Evolutionary conservation across 2,888 invertebrate genomes (phyloP).

Genomic region (Drosophila leonis): DNA sequence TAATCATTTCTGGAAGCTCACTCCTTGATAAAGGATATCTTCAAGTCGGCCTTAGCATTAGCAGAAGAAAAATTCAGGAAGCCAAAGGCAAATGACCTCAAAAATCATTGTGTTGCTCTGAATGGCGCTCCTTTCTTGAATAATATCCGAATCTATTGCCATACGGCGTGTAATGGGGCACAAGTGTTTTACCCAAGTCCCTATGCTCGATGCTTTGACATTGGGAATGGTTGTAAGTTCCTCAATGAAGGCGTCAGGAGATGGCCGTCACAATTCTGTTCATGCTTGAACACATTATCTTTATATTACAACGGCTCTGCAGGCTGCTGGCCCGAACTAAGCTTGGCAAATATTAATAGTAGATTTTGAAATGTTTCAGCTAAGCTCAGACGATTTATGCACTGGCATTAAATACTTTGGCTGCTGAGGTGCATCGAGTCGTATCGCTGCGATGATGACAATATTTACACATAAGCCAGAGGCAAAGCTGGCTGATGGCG

Average conservation of each 20-base stretch:
- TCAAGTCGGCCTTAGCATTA: not conserved
- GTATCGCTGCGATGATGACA: constrained; percentile 38
- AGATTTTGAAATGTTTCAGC: constrained; percentile 1
- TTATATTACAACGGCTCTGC: not conserved
- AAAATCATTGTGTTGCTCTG: no score
- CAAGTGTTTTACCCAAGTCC: no score
- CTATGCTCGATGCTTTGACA: no score
- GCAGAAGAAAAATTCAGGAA: no score
- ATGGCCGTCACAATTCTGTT: no score
- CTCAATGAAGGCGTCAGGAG: no score
- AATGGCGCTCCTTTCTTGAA: no score
- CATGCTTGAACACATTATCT: no score
- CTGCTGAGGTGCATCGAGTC: constrained; percentile 9
- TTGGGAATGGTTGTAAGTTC: no score
- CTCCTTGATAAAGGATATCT: no score
- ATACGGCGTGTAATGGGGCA: no score
- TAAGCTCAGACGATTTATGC: constrained; percentile 8
- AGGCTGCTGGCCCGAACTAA: not conserved
- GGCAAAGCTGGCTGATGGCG: constrained; percentile 21
- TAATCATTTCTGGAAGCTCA: not conserved
- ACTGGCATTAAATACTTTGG: not conserved
- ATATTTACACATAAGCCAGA: constrained; percentile 44
- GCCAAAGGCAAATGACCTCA: not conserved
- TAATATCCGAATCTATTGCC: no score
- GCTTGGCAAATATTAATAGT: constrained; percentile 1